Evolutionary conservation across 2,113 vertebrate species (phyloP).

Genomic region (Paralichthys olivaceus): DNA sequence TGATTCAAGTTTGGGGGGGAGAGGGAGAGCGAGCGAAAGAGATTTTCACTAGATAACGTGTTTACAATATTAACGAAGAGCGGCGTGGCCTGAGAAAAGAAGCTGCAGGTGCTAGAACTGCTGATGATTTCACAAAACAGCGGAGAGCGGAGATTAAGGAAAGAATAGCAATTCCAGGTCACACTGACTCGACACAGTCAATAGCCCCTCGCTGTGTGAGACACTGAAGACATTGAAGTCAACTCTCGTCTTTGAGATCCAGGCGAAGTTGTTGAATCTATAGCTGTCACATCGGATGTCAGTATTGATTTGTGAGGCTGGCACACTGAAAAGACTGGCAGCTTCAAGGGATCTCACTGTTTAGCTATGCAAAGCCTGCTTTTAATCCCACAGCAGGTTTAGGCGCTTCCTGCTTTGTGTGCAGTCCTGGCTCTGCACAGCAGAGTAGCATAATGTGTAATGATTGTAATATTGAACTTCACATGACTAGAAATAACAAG

Average conservation of each 20-base stretch:
- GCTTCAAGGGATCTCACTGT: constrained; percentile 72
- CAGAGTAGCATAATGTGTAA: constrained; percentile 74
- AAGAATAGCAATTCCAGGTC: constrained; percentile 57
- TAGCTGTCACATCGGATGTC: constrained; percentile 78
- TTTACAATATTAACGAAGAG: constrained; percentile 69
- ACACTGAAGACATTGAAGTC: constrained; percentile 48
- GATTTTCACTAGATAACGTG: constrained; percentile 69
- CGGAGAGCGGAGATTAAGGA: constrained; percentile 48
- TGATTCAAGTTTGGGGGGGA: constrained; percentile 64
- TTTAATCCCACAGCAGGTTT: constrained; percentile 80
- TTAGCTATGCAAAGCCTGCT: constrained; percentile 81
- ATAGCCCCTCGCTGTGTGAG: constrained; percentile 47
- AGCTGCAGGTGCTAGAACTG: constrained; percentile 47
- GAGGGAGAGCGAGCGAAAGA: constrained; percentile 67
- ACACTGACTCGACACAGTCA: constrained; percentile 53
- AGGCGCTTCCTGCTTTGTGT: constrained; percentile 72
- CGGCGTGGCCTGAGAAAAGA: constrained; percentile 17
- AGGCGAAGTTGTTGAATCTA: constrained; percentile 70
- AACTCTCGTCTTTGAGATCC: constrained; percentile 69
- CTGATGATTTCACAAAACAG: constrained; percentile 67
- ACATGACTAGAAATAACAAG: constrained; percentile 73
- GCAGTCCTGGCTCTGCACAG: constrained; percentile 65
- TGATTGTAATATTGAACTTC: constrained; percentile 79
- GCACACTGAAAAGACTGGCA: constrained; percentile 69
- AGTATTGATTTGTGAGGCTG: constrained; percentile 76